Conservation (phyloP, 2,888 invertebrate genomes). For the Temnothorax ravouxi region DNA sequence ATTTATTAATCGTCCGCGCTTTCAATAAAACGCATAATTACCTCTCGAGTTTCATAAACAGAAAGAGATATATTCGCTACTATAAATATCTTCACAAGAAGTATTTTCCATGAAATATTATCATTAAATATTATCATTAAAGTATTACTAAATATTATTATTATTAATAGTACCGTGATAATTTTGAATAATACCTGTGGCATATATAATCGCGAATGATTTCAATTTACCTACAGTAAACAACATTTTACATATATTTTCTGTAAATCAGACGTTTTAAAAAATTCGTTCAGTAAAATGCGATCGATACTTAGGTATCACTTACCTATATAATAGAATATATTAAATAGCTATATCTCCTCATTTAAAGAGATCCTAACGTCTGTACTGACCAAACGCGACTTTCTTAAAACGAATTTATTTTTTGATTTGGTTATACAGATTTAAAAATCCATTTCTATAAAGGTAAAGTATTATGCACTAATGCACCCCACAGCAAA, state of each 20-base stretch:
- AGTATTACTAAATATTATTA: conserved; percentile 5
- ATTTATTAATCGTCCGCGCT: conserved; percentile 22
- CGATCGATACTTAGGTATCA: not conserved
- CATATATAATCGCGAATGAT: not conserved
- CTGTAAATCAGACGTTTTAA: not conserved
- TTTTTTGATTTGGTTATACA: no score
- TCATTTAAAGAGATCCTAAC: no score
- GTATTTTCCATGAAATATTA: not conserved
- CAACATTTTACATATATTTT: not conserved
- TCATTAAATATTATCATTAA: not conserved
- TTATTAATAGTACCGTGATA: not conserved
- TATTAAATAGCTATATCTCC: no score
- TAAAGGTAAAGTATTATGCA: no score
- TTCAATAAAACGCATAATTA: conserved; percentile 37
- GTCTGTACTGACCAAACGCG: no score
- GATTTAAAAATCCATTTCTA: no score
- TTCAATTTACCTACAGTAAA: not conserved
- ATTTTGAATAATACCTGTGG: not conserved
- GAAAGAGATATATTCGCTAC: not conserved
- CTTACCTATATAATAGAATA: not conserved
- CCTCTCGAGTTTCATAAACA: not conserved
- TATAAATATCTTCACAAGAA: not conserved
- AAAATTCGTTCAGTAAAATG: not conserved
- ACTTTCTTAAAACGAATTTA: no score
- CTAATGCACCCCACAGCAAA: no score